Percentiles rank a stretch among this genome's conserved stretches.
Evolutionary conservation across 2,113 vertebrate genomes (phyloP).

Genomic region (Uria lomvia): DNA sequence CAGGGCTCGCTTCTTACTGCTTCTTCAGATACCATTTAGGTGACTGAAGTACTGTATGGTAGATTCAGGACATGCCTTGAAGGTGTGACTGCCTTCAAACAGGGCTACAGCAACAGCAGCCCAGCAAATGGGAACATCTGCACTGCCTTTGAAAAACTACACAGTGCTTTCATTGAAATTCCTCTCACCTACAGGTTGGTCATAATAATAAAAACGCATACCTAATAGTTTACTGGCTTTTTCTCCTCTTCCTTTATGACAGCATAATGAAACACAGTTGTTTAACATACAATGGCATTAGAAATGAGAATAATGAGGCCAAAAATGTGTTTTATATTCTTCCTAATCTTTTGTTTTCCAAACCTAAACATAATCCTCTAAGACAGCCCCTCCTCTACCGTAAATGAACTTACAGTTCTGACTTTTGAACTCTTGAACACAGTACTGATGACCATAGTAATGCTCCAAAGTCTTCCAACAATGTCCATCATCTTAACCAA

Average conservation of each 20-base stretch:
- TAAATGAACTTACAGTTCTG: background rate
- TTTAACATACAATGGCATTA: constrained; percentile 6
- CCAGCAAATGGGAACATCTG: background rate
- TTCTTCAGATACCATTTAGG: background rate
- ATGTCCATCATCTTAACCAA: background rate
- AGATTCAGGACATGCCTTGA: background rate
- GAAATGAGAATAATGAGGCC: background rate
- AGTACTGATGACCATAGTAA: background rate
- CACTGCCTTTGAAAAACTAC: background rate
- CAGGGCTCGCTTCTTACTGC: background rate
- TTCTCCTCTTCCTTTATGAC: background rate
- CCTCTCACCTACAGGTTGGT: background rate
- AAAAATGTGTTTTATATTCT: constrained; percentile 20
- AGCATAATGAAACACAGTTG: constrained; percentile 7
- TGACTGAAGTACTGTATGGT: background rate
- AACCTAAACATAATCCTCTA: background rate
- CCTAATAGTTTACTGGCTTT: background rate
- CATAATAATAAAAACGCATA: constrained; percentile 6
- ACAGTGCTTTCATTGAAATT: background rate
- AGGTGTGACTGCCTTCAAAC: background rate
- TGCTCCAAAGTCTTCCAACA: background rate
- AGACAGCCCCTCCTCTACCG: background rate
- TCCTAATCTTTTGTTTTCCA: constrained; percentile 39
- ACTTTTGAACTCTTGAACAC: background rate
- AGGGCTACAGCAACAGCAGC: background rate